Conservation (phyloP, 2,113 vertebrate species). For the Calidris pygmaea region DNA sequence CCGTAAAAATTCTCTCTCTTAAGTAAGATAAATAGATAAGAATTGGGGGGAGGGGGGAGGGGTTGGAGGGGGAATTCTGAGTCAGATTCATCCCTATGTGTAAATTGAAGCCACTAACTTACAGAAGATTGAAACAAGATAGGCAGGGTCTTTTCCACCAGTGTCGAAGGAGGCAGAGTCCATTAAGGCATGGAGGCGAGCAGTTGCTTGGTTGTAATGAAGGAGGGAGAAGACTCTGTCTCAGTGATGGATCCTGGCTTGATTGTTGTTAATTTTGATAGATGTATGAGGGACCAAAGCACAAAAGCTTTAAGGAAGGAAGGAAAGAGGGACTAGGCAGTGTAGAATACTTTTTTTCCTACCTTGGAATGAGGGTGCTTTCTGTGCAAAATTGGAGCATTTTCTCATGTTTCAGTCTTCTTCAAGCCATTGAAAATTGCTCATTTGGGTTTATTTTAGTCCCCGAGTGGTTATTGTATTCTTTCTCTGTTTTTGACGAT, state of each 20-base stretch:
- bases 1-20: neutral
- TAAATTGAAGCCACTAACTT: slow-evolving; percentile 19
- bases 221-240: neutral
- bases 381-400: neutral
- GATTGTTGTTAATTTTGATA: slow-evolving; percentile 9
- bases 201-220: neutral
- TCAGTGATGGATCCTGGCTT: neutral
- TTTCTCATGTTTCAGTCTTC: neutral
- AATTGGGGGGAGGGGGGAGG: neutral
- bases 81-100: neutral
- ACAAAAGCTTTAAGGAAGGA: neutral
- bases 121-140: neutral
- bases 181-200: neutral
- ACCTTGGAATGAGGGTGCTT: neutral
- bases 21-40: slow-evolving; percentile 45
- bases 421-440: neutral
- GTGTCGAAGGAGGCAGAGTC: neutral
- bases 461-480: neutral
- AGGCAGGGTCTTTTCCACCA: neutral
- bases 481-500: neutral
- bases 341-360: neutral
- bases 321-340: neutral
- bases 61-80: neutral
- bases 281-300: neutral
- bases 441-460: neutral